Evolutionary conservation across 37 sponge, comb jelly and placozoan genomes (phyloP).

Genomic region (Diacarnus erythraeanus): DNA sequence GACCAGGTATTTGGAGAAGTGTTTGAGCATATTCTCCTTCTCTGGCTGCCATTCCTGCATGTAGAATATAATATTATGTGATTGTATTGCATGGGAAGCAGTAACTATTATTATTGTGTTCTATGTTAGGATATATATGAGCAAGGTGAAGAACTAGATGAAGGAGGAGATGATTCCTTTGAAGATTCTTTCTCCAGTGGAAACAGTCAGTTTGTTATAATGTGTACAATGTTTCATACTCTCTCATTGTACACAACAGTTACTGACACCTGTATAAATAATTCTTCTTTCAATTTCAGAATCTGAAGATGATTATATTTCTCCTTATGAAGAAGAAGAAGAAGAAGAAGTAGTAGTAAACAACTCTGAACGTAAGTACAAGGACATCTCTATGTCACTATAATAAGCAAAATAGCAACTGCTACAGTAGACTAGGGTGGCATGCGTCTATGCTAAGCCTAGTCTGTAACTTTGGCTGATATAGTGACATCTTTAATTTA

Average conservation of each 20-base stretch:
- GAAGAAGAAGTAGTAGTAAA: no score
- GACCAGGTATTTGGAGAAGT: conserved; percentile 19
- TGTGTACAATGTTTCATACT: background rate
- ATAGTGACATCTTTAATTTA: no score
- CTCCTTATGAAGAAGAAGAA: conserved; percentile 14
- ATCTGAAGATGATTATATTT: conserved; percentile 1
- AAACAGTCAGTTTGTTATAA: background rate
- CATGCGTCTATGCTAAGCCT: no score
- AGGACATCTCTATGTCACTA: no score
- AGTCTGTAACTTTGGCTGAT: no score
- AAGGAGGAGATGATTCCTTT: background rate
- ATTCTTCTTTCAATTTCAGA: background rate
- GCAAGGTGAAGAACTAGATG: background rate
- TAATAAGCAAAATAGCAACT: background rate
- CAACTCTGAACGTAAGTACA: no score
- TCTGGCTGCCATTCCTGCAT: no score
- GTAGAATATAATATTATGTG: background rate
- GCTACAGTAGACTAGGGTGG: background rate
- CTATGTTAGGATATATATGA: background rate
- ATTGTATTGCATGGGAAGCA: no score
- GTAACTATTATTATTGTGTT: background rate
- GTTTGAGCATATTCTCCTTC: no score
- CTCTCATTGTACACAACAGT: background rate
- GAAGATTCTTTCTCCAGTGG: background rate
- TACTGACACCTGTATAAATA: background rate